These are phyloP conservation scores for Carposina sasakii DNA, from an alignment of 1,140 invertebrate species.

Conservation along the genomic window DNA sequence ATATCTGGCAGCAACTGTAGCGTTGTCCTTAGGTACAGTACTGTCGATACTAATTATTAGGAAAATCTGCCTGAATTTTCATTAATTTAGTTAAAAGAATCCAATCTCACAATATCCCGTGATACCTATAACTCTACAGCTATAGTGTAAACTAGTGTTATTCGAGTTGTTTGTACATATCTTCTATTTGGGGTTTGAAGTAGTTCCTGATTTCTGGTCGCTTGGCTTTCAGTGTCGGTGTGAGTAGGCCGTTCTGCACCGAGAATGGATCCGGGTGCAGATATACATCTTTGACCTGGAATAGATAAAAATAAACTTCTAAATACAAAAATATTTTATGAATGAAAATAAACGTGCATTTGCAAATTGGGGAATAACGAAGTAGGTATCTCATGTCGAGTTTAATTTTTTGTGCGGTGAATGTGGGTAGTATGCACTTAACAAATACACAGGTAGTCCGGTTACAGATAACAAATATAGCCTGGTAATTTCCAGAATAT, in stretches of 20 bases:
- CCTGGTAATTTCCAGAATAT: too few species aligned
- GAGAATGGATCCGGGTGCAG: slow-evolving; percentile 95
- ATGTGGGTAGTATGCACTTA: too few species aligned
- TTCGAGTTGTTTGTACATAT: slow-evolving; percentile 83
- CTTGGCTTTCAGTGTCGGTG: slow-evolving; percentile 97
- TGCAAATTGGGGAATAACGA: too few species aligned
- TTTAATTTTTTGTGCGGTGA: too few species aligned
- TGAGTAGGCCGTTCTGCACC: slow-evolving; percentile 96
- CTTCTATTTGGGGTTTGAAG: slow-evolving; percentile 92
- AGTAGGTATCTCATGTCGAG: too few species aligned
- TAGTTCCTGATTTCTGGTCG: slow-evolving; percentile 90
- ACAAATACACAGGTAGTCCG: too few species aligned
- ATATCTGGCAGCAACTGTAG: too few species aligned
- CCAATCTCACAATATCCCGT: slow-evolving; percentile 1
- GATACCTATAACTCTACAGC: slow-evolving; percentile 4
- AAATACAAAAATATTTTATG: too few species aligned
- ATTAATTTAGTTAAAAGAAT: background rate
- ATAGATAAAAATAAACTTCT: slow-evolving; percentile 8
- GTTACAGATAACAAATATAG: too few species aligned
- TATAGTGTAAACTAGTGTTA: slow-evolving; percentile 31
- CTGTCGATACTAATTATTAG: too few species aligned
- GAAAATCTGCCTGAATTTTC: background rate
- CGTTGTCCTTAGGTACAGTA: too few species aligned
- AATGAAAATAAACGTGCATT: too few species aligned
- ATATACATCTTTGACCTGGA: slow-evolving; percentile 95